These are phyloP conservation scores for Champsocephalus esox DNA, from an alignment of 2,797 vertebrate species.

Conservation along the genomic window DNA sequence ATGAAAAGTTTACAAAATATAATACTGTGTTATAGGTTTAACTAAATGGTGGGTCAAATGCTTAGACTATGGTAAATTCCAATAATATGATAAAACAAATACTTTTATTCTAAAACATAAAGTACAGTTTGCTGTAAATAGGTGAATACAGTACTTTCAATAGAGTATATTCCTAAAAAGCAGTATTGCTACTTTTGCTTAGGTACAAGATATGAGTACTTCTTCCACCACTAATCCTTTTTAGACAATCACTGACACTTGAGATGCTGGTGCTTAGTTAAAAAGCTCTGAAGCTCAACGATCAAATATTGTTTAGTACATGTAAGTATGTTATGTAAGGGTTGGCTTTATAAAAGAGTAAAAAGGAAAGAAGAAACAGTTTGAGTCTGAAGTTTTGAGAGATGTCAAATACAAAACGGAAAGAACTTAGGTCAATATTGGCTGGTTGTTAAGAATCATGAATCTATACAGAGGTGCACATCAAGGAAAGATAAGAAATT, in stretches of 20 bases:
- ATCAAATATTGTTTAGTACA: slow-evolving; percentile 66
- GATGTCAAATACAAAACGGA: neutral
- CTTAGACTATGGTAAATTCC: no score
- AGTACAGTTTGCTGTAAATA: no score
- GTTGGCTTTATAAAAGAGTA: slow-evolving; percentile 21
- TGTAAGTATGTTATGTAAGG: slow-evolving; percentile 59
- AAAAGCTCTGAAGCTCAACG: slow-evolving; percentile 64
- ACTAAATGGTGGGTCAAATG: no score
- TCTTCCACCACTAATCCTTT: neutral
- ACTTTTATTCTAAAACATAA: no score
- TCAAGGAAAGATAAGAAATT: slow-evolving; percentile 19
- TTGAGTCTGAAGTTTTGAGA: neutral
- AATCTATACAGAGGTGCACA: neutral
- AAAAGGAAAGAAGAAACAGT: neutral
- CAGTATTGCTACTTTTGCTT: no score
- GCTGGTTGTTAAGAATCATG: neutral
- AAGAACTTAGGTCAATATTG: slow-evolving; percentile 18
- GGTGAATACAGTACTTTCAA: no score
- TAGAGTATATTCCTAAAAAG: no score
- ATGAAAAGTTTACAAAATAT: no score
- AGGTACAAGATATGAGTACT: no score
- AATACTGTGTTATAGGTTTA: no score
- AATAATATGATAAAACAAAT: no score
- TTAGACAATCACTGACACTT: neutral
- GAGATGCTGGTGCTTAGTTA: slow-evolving; percentile 45